A percentile compares a stretch with the other conserved stretches of the same genome.
Conservation (phyloP, 1,140 invertebrate genomes). For the Drosophila lowei region DNA sequence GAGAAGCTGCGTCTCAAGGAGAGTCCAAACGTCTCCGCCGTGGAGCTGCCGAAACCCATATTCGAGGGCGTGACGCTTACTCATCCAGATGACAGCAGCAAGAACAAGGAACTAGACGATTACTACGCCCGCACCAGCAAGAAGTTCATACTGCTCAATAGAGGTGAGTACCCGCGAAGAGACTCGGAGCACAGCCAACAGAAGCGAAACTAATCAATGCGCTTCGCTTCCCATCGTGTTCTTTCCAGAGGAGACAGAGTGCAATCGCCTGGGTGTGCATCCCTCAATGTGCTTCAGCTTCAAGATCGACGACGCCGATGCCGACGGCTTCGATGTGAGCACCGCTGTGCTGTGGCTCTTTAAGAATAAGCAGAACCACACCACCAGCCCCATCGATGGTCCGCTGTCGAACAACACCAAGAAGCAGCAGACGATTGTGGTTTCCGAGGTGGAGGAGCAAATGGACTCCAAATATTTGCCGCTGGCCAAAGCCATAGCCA, state of each 20-base stretch:
- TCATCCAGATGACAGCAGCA: conserved; percentile 84
- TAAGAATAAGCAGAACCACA: conserved; percentile 85
- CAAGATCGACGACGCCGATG: conserved; percentile 87
- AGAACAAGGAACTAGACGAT: conserved; percentile 85
- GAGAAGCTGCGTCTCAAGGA: conserved; percentile 89
- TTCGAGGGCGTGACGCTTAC: conserved; percentile 87
- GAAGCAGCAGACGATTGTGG: conserved; percentile 87
- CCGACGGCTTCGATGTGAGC: conserved; percentile 88
- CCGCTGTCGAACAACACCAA: conserved; percentile 43
- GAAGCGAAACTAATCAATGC: not conserved
- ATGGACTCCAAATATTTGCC: conserved; percentile 88
- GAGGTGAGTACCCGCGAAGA: conserved; percentile 85
- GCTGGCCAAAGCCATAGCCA: conserved; percentile 89
- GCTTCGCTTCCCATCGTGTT: not conserved
- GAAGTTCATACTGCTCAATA: conserved; percentile 89
- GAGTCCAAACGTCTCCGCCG: conserved; percentile 86
- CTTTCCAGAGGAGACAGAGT: conserved; percentile 65
- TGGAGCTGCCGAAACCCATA: conserved; percentile 87
- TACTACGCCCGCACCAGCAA: conserved; percentile 91
- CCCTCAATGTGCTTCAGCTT: conserved; percentile 89
- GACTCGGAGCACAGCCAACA: not conserved
- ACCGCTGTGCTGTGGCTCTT: conserved; percentile 92
- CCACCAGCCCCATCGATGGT: conserved; percentile 78
- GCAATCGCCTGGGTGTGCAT: conserved; percentile 79
- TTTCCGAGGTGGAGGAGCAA: conserved; percentile 91